These are phyloP conservation scores for Pycnonotus jocosus DNA, from an alignment of 2,113 vertebrate genomes.

Conservation along the genomic window DNA sequence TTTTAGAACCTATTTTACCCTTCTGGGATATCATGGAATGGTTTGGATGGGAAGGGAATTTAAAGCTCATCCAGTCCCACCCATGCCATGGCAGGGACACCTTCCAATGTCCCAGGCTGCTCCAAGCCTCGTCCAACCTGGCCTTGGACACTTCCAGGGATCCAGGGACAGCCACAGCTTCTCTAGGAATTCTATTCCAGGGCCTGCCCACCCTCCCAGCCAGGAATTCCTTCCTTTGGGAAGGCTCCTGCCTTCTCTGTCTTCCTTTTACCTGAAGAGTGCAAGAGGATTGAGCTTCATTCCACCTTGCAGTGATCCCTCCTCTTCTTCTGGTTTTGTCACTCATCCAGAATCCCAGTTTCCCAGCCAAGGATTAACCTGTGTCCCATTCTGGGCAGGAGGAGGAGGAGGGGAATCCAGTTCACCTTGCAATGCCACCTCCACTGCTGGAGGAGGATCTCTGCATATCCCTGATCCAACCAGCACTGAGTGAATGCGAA, in stretches of 20 bases:
- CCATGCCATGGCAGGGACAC: background rate
- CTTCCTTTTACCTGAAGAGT: background rate
- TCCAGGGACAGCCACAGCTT: background rate
- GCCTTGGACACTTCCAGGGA: background rate
- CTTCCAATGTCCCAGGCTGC: fast-evolving
- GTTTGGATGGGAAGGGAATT: background rate
- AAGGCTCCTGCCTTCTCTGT: background rate
- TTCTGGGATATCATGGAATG: background rate
- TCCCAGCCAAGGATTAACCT: background rate
- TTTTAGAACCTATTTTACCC: background rate
- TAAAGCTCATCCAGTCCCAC: background rate
- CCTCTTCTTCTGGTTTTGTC: background rate
- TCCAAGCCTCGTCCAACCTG: background rate
- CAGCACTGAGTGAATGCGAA: fast-evolving
- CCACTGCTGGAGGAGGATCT: background rate
- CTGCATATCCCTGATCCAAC: background rate
- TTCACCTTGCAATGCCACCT: background rate
- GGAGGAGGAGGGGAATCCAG: background rate
- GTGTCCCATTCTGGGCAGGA: background rate
- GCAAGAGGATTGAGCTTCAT: background rate
- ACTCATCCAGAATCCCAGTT: background rate
- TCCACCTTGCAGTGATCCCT: background rate
- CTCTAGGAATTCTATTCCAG: background rate
- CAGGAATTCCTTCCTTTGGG: background rate
- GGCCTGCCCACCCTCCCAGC: fast-evolving